Conservation (phyloP, 37 sponge, comb jelly and placozoan genomes). For the Aphrocallistes beatrix region DNA sequence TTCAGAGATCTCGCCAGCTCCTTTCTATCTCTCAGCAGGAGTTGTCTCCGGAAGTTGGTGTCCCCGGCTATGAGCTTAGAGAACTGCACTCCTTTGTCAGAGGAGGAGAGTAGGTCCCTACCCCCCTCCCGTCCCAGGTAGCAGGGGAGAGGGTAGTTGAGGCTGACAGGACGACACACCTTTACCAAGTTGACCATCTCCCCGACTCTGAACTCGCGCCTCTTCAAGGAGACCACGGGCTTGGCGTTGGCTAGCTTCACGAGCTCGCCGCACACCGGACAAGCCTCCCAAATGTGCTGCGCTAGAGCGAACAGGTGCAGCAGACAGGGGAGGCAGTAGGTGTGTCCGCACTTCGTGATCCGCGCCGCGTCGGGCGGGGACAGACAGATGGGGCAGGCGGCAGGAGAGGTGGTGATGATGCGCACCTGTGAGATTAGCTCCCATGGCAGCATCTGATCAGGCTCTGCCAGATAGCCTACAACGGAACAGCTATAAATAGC, state of each 20-base stretch:
- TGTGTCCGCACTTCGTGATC: background rate
- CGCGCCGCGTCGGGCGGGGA: background rate
- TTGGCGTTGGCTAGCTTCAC: background rate
- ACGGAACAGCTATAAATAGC: no score
- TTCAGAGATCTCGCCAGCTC: background rate
- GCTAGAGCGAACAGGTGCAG: background rate
- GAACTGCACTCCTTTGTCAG: background rate
- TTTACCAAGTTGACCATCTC: background rate
- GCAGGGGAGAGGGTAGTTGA: conserved; percentile 1
- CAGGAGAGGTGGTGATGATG: background rate
- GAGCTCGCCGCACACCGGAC: background rate
- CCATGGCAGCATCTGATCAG: background rate
- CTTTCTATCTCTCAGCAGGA: background rate
- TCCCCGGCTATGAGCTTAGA: background rate
- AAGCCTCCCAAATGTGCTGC: background rate
- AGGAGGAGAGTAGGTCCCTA: background rate
- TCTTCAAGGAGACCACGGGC: background rate
- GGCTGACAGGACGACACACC: background rate
- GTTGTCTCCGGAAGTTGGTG: background rate
- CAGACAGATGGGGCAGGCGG: background rate
- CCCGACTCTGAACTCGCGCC: background rate
- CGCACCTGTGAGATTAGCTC: background rate
- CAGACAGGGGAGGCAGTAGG: conserved; percentile 10
- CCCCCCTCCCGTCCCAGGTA: background rate
- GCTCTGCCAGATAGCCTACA: background rate